Evolutionary conservation across 1,140 invertebrate species (phyloP).

Genomic region (Drosophila kohkoa): DNA sequence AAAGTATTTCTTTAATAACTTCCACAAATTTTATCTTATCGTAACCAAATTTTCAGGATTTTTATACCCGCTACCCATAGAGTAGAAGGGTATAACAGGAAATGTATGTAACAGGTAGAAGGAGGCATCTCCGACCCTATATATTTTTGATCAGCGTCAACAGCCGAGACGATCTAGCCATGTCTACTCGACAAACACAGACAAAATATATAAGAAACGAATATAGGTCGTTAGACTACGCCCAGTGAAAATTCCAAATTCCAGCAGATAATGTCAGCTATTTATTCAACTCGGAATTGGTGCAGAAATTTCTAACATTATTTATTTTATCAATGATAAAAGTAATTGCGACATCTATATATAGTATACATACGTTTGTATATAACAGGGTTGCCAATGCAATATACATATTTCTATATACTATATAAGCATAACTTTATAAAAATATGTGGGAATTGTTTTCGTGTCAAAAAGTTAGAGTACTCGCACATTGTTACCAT

Average conservation of each 20-base stretch:
- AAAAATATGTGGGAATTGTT: conserved; percentile 27
- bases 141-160: too few species aligned
- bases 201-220: conserved; percentile 7
- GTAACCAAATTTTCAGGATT: too few species aligned
- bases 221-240: neutral
- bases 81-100: too few species aligned
- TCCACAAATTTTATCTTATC: too few species aligned
- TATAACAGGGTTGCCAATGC: too few species aligned
- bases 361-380: conserved; percentile 25
- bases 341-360: conserved; percentile 60
- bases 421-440: conserved; percentile 6
- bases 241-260: too few species aligned
- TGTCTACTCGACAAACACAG: conserved; percentile 29
- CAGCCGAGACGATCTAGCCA: too few species aligned
- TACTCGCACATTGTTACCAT: conserved; percentile 24
- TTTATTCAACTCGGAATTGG: conserved; percentile 68
- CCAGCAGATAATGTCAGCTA: conserved; percentile 49
- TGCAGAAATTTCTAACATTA: conserved; percentile 69
- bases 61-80: too few species aligned
- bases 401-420: too few species aligned
- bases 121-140: too few species aligned
- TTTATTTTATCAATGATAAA: conserved; percentile 59
- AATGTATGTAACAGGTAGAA: too few species aligned
- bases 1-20: too few species aligned
- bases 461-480: conserved; percentile 53